These are phyloP conservation scores for Arge pagana DNA, from an alignment of 2,888 invertebrate genomes.

Conservation along the genomic window DNA sequence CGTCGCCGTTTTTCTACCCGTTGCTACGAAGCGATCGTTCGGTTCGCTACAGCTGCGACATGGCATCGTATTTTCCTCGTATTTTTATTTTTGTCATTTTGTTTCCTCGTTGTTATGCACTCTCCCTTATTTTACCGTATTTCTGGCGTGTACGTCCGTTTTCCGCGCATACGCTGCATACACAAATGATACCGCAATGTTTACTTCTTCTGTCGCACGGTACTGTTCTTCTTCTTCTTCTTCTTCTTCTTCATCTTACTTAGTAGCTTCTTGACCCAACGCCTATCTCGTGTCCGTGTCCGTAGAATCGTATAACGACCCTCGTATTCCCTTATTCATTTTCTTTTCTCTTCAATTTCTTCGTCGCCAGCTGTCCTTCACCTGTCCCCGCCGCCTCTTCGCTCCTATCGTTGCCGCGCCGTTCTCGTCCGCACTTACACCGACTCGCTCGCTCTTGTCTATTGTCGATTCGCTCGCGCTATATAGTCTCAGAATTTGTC, in stretches of 20 bases:
- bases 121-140: slow-evolving; percentile 3
- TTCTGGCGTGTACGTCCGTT: slow-evolving; percentile 16
- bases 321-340: no score
- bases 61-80: background rate
- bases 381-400: no score
- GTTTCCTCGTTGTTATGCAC: background rate
- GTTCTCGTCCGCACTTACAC: no score
- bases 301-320: no score
- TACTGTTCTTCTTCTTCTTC: slow-evolving; percentile 23
- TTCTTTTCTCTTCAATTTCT: no score
- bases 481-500: background rate
- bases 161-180: slow-evolving; percentile 14
- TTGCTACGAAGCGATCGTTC: no score
- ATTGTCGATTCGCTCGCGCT: no score
- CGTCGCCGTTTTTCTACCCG: no score
- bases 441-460: no score
- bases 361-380: no score
- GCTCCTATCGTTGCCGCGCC: no score
- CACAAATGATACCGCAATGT: slow-evolving; percentile 2
- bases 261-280: slow-evolving; percentile 17
- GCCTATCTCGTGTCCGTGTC: background rate
- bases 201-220: slow-evolving; percentile 10
- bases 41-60: no score
- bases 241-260: slow-evolving; percentile 29
- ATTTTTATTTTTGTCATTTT: background rate